phyloP scores from a whole-genome alignment of 2,113 vertebrate genomes.

The Phaethon lepturus region DNA sequence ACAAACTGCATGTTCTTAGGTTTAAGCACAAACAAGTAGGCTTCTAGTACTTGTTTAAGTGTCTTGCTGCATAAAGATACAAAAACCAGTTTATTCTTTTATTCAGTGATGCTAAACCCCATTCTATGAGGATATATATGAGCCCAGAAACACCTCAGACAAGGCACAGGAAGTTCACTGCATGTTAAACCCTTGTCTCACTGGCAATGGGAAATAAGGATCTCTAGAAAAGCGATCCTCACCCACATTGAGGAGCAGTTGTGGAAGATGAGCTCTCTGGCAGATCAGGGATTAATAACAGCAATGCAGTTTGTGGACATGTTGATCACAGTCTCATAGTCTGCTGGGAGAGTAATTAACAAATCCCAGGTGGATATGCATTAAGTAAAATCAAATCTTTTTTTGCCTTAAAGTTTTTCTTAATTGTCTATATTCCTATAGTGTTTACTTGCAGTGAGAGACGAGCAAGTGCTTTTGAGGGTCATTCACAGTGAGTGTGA shows the following conservation, averaged over 20 bases:
- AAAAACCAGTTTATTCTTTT: not conserved
- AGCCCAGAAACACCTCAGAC: not conserved
- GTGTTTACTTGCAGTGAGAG: not conserved
- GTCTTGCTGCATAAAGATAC: not conserved
- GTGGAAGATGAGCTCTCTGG: not conserved
- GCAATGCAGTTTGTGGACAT: not conserved
- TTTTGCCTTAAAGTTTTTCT: not conserved
- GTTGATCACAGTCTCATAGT: not conserved
- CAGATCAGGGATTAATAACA: not conserved
- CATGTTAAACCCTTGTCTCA: not conserved
- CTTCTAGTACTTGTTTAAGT: not conserved
- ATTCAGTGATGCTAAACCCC: not conserved
- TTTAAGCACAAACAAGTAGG: not conserved
- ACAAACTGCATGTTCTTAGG: accelerated
- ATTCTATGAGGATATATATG: not conserved
- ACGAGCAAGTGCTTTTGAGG: not conserved
- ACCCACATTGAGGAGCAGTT: not conserved
- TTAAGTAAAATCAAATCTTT: not conserved
- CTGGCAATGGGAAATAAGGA: not conserved
- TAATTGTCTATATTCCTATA: not conserved
- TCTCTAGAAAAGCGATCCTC: not conserved
- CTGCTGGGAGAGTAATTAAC: not conserved
- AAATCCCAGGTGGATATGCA: not conserved
- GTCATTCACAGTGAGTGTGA: accelerated
- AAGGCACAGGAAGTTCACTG: not conserved